phyloP scores from a whole-genome alignment of 2,113 vertebrate species.

The Corydoras maculifer region DNA sequence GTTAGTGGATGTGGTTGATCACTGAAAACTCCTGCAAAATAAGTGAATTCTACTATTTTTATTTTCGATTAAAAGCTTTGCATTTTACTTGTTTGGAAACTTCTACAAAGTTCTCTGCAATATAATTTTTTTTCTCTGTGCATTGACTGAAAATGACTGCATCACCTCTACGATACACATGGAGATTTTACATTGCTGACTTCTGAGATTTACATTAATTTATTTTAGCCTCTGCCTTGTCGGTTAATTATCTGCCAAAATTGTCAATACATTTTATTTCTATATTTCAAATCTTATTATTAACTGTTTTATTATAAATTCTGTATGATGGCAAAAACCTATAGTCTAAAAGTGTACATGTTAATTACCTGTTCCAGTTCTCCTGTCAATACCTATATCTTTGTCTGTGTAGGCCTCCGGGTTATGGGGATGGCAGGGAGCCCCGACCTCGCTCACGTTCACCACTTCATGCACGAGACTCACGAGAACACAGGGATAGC shows the following conservation, averaged over 20 bases:
- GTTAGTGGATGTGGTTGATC: no score
- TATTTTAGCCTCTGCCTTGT: neutral
- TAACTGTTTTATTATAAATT: neutral
- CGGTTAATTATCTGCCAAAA: neutral
- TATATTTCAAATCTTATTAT: no score
- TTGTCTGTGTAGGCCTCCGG: slow-evolving; percentile 48
- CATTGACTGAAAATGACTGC: neutral
- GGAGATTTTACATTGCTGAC: neutral
- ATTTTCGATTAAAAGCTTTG: neutral
- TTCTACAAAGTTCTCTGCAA: neutral
- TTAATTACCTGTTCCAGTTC: neutral
- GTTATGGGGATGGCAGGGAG: slow-evolving; percentile 61
- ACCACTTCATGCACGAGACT: slow-evolving; percentile 66
- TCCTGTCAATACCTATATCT: neutral
- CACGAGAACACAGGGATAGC: slow-evolving; percentile 68
- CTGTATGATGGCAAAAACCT: no score
- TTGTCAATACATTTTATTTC: neutral
- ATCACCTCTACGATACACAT: neutral
- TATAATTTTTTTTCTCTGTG: neutral
- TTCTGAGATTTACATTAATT: neutral
- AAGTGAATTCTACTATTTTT: neutral
- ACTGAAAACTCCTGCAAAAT: no score
- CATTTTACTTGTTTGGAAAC: neutral
- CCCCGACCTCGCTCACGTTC: slow-evolving; percentile 64
- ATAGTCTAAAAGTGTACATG: neutral